Base-by-base conservation (phyloP, 2,797 vertebrate genomes). In the Labroides dimidiatus region DNA sequence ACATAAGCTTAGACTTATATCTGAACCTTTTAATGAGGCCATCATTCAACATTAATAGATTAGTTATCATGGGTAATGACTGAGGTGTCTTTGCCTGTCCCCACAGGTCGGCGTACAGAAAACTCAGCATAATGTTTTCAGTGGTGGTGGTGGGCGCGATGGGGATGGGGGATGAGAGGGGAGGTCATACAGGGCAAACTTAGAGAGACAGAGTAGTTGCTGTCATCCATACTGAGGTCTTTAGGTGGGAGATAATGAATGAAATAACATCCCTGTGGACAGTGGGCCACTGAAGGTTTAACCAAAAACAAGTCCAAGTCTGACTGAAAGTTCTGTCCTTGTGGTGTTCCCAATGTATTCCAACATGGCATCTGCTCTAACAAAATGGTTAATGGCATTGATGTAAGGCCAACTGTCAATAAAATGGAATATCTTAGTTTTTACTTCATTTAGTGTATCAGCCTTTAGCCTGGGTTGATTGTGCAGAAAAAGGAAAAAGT, bases 41-140 rank as follows among this genome's bases (percentile, higher is more conserved):
- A 94, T 94, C 91, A 85, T 88, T 94, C 92, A 93, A 90, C 78
- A 89, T 92, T 92, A 94, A 94, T 92, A 92, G 91, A 93, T 93
- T 90, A 91, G 91, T 93, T 92, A 93, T 92, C 90, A 91, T 77
- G 85, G 88, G 76, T 90, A 92, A 93, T 91, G 90, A 91, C 87
- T 82, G 82, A 88, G 89, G 89, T 92, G 91, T 92, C 91, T 92
- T 93, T 93, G 87, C 70, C 80, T 64, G 80, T 89, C 87, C 89
- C 90, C 73, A 69, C 84, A 90, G 92, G 92, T 93, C 89, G 53
- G 64, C 57, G 58, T 70, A 72, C 73, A 68, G 77, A 77, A 89
- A 85, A 84, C 81, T 89, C 79, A 87, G 87, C 89, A 75, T 89
- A 89, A 92, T 91, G 80, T 85, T 87, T 86, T 82, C 37, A 39